Conservation (phyloP, 2,113 vertebrate genomes). For the Ceyx melanurus region DNA sequence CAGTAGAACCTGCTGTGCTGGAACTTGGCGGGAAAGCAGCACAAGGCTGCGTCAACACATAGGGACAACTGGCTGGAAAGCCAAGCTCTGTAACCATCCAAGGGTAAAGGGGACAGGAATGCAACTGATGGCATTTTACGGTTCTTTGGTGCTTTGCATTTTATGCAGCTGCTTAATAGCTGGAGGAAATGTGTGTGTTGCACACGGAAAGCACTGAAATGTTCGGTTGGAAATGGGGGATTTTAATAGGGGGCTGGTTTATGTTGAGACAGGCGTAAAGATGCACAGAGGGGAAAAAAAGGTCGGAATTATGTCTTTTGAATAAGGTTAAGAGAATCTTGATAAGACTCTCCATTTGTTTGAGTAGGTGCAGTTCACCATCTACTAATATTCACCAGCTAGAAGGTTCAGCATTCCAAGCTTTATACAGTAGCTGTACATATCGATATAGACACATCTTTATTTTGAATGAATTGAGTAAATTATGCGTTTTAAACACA, state of each 20-base stretch:
- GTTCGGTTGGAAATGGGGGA: slow-evolving; percentile 54
- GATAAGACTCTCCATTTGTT: not conserved
- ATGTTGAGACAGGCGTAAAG: slow-evolving; percentile 5
- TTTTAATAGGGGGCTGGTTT: slow-evolving; percentile 33
- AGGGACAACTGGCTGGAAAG: slow-evolving; percentile 34
- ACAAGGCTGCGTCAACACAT: slow-evolving; percentile 53
- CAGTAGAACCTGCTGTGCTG: too few species aligned
- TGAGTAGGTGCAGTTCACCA: not conserved
- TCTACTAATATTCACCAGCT: not conserved
- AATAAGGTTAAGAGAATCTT: not conserved
- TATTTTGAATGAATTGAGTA: not conserved
- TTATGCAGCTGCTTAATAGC: slow-evolving; percentile 26
- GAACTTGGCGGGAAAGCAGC: slow-evolving; percentile 4
- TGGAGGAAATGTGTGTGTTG: slow-evolving; percentile 28
- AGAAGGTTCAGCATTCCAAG: slow-evolving; percentile 1
- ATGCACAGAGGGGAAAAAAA: not conserved
- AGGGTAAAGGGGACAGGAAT: slow-evolving; percentile 44
- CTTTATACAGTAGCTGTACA: not conserved
- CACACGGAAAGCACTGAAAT: slow-evolving; percentile 14
- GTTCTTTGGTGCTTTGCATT: not conserved
- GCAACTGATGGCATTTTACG: slow-evolving; percentile 7
- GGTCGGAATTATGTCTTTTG: not conserved
- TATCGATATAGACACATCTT: not conserved
- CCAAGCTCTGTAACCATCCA: slow-evolving; percentile 25
- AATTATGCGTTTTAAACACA: not conserved